phyloP scores from a whole-genome alignment of 92 coral and sea anemone species.

The Diadumene lineata region DNA sequence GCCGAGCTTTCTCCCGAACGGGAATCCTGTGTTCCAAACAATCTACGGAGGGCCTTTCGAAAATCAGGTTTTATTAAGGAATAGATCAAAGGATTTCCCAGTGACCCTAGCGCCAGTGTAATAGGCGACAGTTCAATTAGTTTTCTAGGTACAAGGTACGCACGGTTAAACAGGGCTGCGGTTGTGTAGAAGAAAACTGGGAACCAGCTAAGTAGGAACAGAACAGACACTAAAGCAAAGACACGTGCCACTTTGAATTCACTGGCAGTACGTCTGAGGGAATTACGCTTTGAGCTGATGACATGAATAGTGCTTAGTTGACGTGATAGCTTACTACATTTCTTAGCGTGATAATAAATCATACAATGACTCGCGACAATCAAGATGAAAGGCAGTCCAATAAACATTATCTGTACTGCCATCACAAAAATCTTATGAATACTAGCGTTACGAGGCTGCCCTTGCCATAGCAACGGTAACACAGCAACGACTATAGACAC shows the following conservation, averaged over 20 bases:
- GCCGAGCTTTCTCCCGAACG: constrained; percentile 33
- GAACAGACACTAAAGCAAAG: constrained; percentile 66
- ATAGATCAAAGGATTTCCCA: constrained; percentile 70
- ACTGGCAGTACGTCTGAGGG: constrained; percentile 11
- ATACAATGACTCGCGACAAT: constrained; percentile 60
- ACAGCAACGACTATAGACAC: constrained; percentile 57
- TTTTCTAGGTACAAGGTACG: constrained; percentile 38
- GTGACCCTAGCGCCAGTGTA: constrained; percentile 67
- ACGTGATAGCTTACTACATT: constrained; percentile 34
- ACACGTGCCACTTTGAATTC: constrained; percentile 81
- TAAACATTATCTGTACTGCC: constrained; percentile 43
- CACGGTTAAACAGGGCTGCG: constrained; percentile 38
- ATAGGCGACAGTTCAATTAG: constrained; percentile 66
- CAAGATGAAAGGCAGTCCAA: constrained; percentile 54
- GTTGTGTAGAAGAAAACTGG: constrained; percentile 69
- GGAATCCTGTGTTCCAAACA: constrained; percentile 31
- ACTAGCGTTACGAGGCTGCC: constrained; percentile 17
- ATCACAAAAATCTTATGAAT: constrained; percentile 61
- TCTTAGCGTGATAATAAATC: constrained; percentile 68
- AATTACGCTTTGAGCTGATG: background rate
- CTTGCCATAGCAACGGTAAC: constrained; percentile 70
- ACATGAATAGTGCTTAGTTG: constrained; percentile 21
- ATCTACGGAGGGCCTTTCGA: constrained; percentile 54
- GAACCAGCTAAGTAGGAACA: constrained; percentile 78
- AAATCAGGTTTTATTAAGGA: constrained; percentile 89